phyloP scores from a whole-genome alignment of 2,113 vertebrate genomes.

The Ceuthmochares aereus region DNA sequence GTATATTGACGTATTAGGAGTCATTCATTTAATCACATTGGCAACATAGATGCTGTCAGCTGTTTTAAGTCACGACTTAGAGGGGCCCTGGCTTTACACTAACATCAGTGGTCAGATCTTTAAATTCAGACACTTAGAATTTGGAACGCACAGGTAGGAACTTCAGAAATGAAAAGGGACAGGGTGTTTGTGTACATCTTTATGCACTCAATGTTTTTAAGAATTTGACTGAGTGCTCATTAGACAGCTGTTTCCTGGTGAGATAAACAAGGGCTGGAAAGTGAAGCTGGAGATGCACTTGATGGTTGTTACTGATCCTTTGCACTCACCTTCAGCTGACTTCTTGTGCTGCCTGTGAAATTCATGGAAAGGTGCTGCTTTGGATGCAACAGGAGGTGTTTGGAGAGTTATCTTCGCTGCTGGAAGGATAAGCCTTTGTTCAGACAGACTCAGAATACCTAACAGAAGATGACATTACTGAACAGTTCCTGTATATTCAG shows the following conservation, averaged over 20 bases:
- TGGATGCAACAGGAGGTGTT: constrained; percentile 58
- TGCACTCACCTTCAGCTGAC: constrained; percentile 48
- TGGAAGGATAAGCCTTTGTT: constrained; percentile 70
- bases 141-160: not conserved
- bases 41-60: not conserved
- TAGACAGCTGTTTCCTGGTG: not conserved
- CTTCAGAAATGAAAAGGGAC: not conserved
- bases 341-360: constrained; percentile 54
- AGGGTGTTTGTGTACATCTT: not conserved
- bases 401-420: constrained; percentile 63
- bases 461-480: not conserved
- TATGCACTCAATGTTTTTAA: not conserved
- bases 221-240: not conserved
- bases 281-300: not conserved
- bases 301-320: not conserved
- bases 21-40: not conserved
- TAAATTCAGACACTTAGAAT: not conserved
- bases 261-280: not conserved
- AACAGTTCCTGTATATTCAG: not conserved
- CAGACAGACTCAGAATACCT: constrained; percentile 70
- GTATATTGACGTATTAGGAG: not conserved
- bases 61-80: not conserved
- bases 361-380: constrained; percentile 50
- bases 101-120: not conserved
- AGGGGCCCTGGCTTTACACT: not conserved